Evolutionary conservation across 2,113 vertebrate species (phyloP).

Genomic region (Porphyrio hochstetteri): DNA sequence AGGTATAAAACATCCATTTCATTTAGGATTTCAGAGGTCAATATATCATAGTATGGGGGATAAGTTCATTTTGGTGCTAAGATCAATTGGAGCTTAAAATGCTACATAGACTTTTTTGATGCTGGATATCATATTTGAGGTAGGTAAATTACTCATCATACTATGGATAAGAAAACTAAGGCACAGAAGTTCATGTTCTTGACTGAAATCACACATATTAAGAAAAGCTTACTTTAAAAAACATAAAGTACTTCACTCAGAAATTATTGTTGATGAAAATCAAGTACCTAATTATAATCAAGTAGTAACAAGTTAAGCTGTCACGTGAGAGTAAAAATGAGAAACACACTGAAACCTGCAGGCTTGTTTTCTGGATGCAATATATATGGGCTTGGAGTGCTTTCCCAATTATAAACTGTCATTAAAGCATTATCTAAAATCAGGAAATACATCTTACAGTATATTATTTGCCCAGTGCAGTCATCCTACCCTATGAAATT

Average conservation of each 20-base stretch:
- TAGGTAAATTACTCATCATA: background rate
- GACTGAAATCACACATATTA: background rate
- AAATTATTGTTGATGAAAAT: conserved; percentile 63
- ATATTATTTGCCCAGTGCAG: background rate
- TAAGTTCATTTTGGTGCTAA: background rate
- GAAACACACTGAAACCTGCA: conserved; percentile 20
- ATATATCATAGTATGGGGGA: background rate
- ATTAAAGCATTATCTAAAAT: conserved; percentile 33
- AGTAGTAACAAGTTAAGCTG: conserved; percentile 60
- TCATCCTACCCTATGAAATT: background rate
- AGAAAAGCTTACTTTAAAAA: conserved; percentile 22
- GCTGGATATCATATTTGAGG: background rate
- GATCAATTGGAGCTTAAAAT: background rate
- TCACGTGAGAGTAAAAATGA: conserved; percentile 7
- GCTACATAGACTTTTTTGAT: background rate
- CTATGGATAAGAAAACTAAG: background rate
- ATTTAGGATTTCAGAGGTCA: background rate
- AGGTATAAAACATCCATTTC: background rate
- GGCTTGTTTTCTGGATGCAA: background rate
- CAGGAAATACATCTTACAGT: background rate
- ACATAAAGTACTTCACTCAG: conserved; percentile 14
- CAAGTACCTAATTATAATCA: conserved; percentile 65
- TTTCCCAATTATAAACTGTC: background rate
- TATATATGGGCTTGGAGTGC: background rate
- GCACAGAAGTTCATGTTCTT: background rate